Conservation (phyloP, 2,113 vertebrate species). For the Lophura nycthemera region DNA sequence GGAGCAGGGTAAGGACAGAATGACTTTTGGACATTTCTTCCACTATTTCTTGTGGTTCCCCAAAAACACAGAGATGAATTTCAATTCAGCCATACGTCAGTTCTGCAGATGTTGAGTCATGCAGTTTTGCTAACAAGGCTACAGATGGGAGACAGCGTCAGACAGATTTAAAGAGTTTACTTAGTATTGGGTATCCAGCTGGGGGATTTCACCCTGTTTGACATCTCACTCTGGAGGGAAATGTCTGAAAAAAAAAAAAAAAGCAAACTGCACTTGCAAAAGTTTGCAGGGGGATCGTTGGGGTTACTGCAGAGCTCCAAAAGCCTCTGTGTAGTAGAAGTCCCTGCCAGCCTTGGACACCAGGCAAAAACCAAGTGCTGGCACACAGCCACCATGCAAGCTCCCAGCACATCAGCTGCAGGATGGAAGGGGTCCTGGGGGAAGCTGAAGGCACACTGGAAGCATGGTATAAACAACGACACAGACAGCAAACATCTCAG, state of each 20-base stretch:
- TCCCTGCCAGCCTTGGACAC: neutral
- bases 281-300: neutral
- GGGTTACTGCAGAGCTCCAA: neutral
- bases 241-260: neutral
- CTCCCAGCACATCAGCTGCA: neutral
- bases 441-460: conserved; percentile 1
- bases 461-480: neutral
- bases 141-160: neutral
- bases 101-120: neutral
- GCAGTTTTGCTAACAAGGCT: neutral
- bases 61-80: neutral
- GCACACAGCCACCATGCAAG: neutral
- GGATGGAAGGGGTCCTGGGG: neutral
- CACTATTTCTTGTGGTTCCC: neutral
- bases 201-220: neutral
- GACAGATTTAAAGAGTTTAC: neutral
- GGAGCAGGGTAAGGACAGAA: neutral
- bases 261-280: neutral
- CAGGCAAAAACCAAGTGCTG: neutral
- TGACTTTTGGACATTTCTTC: neutral
- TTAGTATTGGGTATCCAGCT: neutral
- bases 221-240: neutral
- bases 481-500: neutral
- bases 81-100: neutral
- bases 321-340: neutral